Evolutionary conservation across 37 sponge, comb jelly and placozoan genomes (phyloP).

Genomic region (Oscarella lobularis): DNA sequence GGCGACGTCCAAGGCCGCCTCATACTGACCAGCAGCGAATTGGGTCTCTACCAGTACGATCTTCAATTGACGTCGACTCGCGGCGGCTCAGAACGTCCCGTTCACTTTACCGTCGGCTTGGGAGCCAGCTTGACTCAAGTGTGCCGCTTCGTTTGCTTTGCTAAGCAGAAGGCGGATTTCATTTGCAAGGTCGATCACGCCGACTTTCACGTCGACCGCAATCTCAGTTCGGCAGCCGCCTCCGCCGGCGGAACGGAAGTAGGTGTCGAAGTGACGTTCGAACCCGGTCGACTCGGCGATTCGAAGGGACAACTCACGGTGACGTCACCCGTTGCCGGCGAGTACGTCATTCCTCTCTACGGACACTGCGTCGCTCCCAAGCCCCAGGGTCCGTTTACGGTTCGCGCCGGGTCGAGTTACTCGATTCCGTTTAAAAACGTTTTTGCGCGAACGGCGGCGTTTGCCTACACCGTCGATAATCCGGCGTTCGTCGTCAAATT

Average conservation of each 20-base stretch:
- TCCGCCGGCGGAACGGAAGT: constrained; percentile 68
- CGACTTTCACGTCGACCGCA: constrained; percentile 87
- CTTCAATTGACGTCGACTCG: constrained; percentile 64
- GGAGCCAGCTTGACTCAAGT: constrained; percentile 55
- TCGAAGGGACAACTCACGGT: constrained; percentile 62
- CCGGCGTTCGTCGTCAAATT: constrained; percentile 69
- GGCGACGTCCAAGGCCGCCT: constrained; percentile 68
- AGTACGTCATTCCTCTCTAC: constrained; percentile 77
- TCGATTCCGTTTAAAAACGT: constrained; percentile 90
- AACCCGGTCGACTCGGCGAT: constrained; percentile 83
- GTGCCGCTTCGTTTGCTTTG: constrained; percentile 66
- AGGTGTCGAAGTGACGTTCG: constrained; percentile 80
- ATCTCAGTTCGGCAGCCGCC: constrained; percentile 68
- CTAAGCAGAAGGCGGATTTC: constrained; percentile 83
- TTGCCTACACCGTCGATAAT: constrained; percentile 65
- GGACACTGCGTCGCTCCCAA: constrained; percentile 89
- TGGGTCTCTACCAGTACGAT: constrained; percentile 91
- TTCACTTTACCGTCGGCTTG: constrained; percentile 67
- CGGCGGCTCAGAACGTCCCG: constrained; percentile 64
- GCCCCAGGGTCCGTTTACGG: constrained; percentile 88
- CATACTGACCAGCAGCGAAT: constrained; percentile 51
- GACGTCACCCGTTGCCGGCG: constrained; percentile 77
- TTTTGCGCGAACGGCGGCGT: constrained; percentile 61
- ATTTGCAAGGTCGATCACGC: constrained; percentile 75
- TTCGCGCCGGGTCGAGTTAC: constrained; percentile 69